Conservation (phyloP, 2,113 vertebrate species). For the Lagopus leucura region DNA sequence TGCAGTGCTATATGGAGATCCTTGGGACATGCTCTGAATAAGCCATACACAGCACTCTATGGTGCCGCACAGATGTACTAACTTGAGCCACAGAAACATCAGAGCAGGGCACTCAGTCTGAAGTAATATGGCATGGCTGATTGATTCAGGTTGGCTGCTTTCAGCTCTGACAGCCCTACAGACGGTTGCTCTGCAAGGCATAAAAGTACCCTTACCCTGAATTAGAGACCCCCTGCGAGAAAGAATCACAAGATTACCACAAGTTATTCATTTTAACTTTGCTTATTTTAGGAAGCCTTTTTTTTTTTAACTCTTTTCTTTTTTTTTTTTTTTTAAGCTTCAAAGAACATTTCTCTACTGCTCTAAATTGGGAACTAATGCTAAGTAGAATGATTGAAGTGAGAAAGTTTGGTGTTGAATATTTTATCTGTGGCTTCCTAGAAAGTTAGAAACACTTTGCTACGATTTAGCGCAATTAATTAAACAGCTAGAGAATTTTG, state of each 20-base stretch:
- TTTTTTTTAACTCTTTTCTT: neutral
- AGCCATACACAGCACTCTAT: accelerated
- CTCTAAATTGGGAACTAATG: slow-evolving; percentile 15
- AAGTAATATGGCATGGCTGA: neutral
- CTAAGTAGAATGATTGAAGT: neutral
- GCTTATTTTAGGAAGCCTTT: neutral
- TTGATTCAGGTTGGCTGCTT: accelerated
- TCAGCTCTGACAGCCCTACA: neutral
- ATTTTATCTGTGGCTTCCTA: neutral
- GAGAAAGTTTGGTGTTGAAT: slow-evolving; percentile 2
- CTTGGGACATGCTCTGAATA: neutral
- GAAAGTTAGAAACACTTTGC: neutral
- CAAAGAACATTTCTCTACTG: neutral
- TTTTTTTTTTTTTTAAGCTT: neutral
- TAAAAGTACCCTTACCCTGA: neutral
- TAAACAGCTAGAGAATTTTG: neutral
- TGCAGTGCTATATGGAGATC: accelerated
- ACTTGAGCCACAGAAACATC: neutral
- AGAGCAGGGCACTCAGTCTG: neutral
- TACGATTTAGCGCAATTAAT: neutral
- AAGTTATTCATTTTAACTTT: neutral
- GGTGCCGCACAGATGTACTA: neutral
- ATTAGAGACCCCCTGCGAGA: neutral
- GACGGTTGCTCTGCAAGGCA: neutral
- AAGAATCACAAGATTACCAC: neutral